Base-by-base conservation (phyloP, 2,888 invertebrate genomes). In the Clusia tigrina region DNA sequence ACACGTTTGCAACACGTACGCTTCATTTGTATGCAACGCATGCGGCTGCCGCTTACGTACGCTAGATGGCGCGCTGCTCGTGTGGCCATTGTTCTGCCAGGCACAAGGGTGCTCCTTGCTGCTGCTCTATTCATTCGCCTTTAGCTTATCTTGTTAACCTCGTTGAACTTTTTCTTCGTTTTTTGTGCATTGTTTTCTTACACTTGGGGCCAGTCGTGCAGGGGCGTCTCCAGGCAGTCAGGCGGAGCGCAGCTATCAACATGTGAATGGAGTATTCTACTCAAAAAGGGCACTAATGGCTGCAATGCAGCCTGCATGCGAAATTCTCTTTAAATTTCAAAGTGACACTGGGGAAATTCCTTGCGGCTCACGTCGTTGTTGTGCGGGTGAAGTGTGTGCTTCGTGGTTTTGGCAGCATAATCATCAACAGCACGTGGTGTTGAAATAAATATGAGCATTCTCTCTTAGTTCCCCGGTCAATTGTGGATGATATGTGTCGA, bases 11-110 rank as follows among this genome's bases (percentile, higher is more conserved):
- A n/a, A 10, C 53, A 53, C 53, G 53, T 53, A 24, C 55, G 12
- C 38, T 38, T 37, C 37, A 75, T 78, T 78, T 73, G 74, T 75
- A 75, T 75, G 75, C 78, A 74, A 65, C 68, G 58, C 63, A 55
- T 55, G 55, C 23, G n/a, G n/a, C 32, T 55, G 62, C 61, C 59
- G 58, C 56, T 58, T 38, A 55, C 38, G 62, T 62, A 38, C 54
- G 66, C 55, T 58, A 58, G 59, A 59, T 60, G 64, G 56, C 55
- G 22, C n/a, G n/a, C n/a, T n/a, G n/a, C 57, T 63, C 60, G 37
- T 54, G 64, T 51, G 38, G 68, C 63, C 62, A 52, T 58, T 60
- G 56, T 37, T 62, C 67, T 63, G 60, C 69, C 71, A 67, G 58
- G 46, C 15, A 20, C n/a, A n/a, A 24, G 65, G 74, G 76, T 74